These are phyloP conservation scores for Megalops atlanticus DNA, from an alignment of 2,113 vertebrate genomes.

Conservation along the genomic window DNA sequence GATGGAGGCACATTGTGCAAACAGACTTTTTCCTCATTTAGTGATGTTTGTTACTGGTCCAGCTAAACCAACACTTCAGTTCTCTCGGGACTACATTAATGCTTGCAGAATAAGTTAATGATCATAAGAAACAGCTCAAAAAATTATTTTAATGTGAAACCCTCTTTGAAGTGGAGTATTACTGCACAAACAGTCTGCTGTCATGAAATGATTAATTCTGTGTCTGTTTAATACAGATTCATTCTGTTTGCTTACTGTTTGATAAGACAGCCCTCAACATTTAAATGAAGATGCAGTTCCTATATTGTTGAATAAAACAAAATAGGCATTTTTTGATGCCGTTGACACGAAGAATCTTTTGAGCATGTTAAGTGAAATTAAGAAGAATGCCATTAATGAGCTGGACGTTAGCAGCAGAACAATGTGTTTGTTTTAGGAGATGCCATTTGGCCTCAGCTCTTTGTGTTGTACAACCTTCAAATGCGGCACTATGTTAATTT, in stretches of 20 bases:
- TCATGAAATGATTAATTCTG: neutral
- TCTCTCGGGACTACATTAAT: neutral
- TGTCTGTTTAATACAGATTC: neutral
- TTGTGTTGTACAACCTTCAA: too few species aligned
- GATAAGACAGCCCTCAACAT: neutral
- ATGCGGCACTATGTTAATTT: too few species aligned
- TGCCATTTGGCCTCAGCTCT: too few species aligned
- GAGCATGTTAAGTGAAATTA: neutral
- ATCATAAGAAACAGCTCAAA: neutral
- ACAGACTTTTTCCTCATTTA: neutral
- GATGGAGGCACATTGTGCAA: neutral
- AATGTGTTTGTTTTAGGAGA: too few species aligned
- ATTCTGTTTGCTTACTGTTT: neutral
- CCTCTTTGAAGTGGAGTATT: slow-evolving; percentile 4
- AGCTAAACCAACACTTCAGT: neutral
- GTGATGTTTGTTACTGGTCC: neutral
- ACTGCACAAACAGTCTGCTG: neutral
- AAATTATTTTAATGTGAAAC: neutral
- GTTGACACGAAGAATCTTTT: neutral
- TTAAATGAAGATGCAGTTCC: neutral
- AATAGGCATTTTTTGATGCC: too few species aligned
- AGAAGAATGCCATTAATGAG: neutral
- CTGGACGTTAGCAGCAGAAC: too few species aligned
- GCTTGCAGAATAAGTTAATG: neutral
- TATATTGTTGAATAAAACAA: too few species aligned